Evolutionary conservation across 2,797 vertebrate species (phyloP).

Genomic region (Enteromius treurensis): DNA sequence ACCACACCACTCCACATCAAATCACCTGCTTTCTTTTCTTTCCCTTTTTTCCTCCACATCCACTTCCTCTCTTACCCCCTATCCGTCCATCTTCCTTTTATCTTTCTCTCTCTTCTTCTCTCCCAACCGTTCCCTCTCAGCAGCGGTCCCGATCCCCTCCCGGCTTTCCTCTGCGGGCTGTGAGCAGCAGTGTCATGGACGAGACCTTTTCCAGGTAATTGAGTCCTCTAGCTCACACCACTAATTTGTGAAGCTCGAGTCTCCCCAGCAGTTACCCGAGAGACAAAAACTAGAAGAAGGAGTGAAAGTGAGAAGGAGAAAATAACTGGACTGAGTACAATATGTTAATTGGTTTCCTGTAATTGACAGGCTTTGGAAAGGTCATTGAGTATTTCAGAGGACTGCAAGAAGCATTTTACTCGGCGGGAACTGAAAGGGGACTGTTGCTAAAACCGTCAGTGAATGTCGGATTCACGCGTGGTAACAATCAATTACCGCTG

Average conservation of each 20-base stretch:
- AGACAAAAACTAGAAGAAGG: conserved; percentile 65
- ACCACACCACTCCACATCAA: conserved; percentile 41
- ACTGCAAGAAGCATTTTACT: conserved; percentile 69
- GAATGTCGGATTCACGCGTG: conserved; percentile 26
- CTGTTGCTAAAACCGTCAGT: conserved; percentile 45
- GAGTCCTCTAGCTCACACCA: conserved; percentile 79
- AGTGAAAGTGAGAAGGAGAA: conserved; percentile 59
- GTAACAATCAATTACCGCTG: conserved; percentile 50
- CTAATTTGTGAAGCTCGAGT: conserved; percentile 78
- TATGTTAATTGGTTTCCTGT: conserved; percentile 81
- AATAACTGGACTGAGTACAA: conserved; percentile 75
- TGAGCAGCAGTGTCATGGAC: conserved; percentile 68
- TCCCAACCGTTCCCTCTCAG: conserved; percentile 14
- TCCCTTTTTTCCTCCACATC: conserved; percentile 62
- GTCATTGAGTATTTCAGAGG: conserved; percentile 67
- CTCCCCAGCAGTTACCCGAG: conserved; percentile 71
- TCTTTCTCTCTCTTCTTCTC: conserved; percentile 52
- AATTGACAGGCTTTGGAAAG: conserved; percentile 76
- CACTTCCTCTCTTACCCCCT: conserved; percentile 37
- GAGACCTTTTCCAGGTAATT: conserved; percentile 72
- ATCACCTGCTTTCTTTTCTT: conserved; percentile 32
- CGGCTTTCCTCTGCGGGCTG: conserved; percentile 65
- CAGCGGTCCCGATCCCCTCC: conserved; percentile 34
- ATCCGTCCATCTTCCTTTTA: conserved; percentile 29
- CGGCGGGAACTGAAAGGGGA: conserved; percentile 65